Evolutionary conservation across 2,113 vertebrate species (phyloP).

Genomic region (Spermophilus dauricus): DNA sequence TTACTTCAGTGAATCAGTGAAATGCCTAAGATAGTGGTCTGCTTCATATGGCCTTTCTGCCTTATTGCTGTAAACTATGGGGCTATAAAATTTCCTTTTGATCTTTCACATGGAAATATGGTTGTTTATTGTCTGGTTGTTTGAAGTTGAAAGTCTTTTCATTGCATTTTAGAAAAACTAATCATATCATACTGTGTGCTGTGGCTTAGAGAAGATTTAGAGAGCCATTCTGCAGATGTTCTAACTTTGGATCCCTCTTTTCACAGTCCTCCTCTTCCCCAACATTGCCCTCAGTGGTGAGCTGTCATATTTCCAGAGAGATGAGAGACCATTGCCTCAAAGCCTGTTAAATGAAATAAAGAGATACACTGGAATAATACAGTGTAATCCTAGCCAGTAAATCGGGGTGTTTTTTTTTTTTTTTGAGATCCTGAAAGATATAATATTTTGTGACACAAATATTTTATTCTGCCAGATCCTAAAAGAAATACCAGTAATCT

Average conservation of each 20-base stretch:
- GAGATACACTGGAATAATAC: conserved; percentile 79
- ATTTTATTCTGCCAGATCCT: conserved; percentile 64
- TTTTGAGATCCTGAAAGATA: conserved; percentile 72
- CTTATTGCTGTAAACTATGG: conserved; percentile 54
- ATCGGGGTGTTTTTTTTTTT: neutral
- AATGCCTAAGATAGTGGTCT: conserved; percentile 23
- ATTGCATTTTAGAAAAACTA: conserved; percentile 64
- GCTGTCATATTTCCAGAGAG: conserved; percentile 79
- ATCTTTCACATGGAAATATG: conserved; percentile 66
- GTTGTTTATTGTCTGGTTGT: conserved; percentile 68
- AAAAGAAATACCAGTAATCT: neutral
- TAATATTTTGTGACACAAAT: conserved; percentile 77
- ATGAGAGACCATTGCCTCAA: conserved; percentile 79
- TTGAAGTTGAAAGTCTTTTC: conserved; percentile 74
- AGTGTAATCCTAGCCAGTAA: conserved; percentile 82
- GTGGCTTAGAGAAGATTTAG: conserved; percentile 40
- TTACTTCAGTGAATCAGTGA: conserved; percentile 67
- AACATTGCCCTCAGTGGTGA: conserved; percentile 47
- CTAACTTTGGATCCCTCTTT: conserved; percentile 72
- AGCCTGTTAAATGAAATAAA: conserved; percentile 85
- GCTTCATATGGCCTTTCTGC: conserved; percentile 29
- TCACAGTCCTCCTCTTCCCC: conserved; percentile 63
- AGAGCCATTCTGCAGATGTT: conserved; percentile 76
- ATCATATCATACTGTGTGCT: conserved; percentile 70
- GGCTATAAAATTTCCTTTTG: conserved; percentile 67